Percentiles rank a stretch among this genome's conserved stretches.
Conservation (phyloP, 2,113 vertebrate genomes). For the Pycnonotus jocosus region DNA sequence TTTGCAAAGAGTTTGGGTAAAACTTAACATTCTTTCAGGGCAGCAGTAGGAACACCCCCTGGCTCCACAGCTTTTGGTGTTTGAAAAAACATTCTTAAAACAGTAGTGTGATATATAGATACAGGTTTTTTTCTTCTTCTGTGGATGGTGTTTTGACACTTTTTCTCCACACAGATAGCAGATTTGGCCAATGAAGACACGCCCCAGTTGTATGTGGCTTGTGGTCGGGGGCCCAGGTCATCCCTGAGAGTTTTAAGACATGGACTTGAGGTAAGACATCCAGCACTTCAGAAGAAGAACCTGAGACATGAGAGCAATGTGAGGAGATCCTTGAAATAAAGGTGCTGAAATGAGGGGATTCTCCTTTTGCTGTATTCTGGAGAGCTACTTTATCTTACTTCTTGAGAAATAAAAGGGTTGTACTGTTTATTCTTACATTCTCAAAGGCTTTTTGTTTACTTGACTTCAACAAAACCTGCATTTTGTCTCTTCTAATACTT, state of each 20-base stretch:
- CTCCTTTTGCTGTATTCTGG: background rate
- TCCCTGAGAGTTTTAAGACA: constrained; percentile 93
- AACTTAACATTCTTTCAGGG: background rate
- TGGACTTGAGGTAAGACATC: constrained; percentile 86
- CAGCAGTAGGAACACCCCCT: background rate
- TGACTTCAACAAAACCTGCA: background rate
- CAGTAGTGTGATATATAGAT: background rate
- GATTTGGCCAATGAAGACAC: constrained; percentile 98
- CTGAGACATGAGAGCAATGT: background rate
- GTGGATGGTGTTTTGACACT: background rate
- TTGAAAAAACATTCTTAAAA: background rate
- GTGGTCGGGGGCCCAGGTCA: constrained; percentile 90
- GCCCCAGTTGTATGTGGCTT: constrained; percentile 92
- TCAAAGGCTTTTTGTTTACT: background rate
- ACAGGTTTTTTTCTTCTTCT: background rate
- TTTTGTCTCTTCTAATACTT: background rate
- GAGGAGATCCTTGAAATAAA: background rate
- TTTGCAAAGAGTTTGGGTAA: background rate
- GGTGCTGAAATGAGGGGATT: background rate
- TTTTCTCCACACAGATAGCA: constrained; percentile 80
- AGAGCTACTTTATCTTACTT: background rate
- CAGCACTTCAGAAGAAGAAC: background rate
- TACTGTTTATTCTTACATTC: background rate
- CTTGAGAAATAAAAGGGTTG: background rate
- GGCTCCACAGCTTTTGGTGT: background rate